phyloP scores from a whole-genome alignment of 2,113 vertebrate genomes.

The Thryonomys swinderianus region DNA sequence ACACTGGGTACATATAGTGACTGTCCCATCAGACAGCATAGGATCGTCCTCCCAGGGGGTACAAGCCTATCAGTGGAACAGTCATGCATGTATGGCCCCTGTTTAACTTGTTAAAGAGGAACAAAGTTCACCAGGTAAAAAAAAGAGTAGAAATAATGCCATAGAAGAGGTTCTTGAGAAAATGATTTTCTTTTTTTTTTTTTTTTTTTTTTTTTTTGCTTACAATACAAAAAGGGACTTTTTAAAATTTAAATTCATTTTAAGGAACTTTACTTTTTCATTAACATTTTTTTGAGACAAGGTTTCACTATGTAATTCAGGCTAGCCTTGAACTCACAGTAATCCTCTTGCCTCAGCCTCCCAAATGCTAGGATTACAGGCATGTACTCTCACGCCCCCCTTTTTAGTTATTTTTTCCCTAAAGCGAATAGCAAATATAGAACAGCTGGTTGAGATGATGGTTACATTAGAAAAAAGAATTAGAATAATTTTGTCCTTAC shows the following conservation, averaged over 20 bases:
- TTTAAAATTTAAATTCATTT: neutral
- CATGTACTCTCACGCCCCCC: too few species aligned
- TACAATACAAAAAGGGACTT: neutral
- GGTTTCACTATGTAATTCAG: too few species aligned
- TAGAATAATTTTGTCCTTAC: neutral
- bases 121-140: neutral
- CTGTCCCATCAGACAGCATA: neutral
- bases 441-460: neutral
- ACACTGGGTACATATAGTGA: neutral
- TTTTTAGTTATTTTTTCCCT: neutral
- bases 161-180: neutral
- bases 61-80: neutral
- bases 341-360: too few species aligned
- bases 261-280: neutral
- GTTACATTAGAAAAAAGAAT: conserved; percentile 47
- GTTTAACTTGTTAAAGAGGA: neutral
- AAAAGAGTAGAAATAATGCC: neutral
- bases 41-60: neutral
- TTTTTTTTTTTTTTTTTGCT: neutral
- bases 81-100: neutral
- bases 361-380: too few species aligned
- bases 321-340: too few species aligned
- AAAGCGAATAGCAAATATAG: neutral
- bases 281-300: too few species aligned
- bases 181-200: neutral